Conservation (phyloP, 2,888 invertebrate species). For the Cabera pusaria region DNA sequence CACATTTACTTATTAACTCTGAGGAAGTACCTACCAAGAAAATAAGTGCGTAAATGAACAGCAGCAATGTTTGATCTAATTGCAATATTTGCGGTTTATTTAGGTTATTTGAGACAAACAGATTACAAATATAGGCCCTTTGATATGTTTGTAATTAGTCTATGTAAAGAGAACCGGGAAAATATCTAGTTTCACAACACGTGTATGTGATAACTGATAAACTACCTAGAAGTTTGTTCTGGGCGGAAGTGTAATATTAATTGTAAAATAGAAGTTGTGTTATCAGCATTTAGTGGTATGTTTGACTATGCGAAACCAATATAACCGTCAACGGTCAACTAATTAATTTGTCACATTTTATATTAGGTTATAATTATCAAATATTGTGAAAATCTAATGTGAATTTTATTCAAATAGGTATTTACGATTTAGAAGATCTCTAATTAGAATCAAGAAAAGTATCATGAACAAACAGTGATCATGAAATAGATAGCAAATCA, state of each 20-base stretch:
- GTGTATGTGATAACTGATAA: constrained; percentile 63
- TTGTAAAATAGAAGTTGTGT: constrained; percentile 31
- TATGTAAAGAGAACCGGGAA: constrained; percentile 47
- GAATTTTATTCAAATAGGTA: no score
- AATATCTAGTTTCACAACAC: constrained; percentile 55
- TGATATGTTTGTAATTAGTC: constrained; percentile 47
- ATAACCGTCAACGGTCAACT: no score
- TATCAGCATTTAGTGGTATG: constrained; percentile 32
- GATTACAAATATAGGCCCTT: constrained; percentile 41
- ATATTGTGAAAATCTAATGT: no score
- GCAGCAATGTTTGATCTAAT: constrained; percentile 37
- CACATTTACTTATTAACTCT: no score
- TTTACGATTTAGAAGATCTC: no score
- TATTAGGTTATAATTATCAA: no score
- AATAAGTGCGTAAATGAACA: no score
- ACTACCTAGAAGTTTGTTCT: constrained; percentile 41
- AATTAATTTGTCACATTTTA: no score
- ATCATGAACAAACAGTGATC: no score
- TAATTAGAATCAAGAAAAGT: no score
- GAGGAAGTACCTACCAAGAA: no score
- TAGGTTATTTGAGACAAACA: constrained; percentile 12
- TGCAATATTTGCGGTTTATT: constrained; percentile 24
- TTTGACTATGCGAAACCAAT: constrained; percentile 48
- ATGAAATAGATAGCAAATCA: no score
- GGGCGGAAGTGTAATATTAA: constrained; percentile 36